These are phyloP conservation scores for Centropristis striata DNA, from an alignment of 2,113 vertebrate genomes.

Conservation along the genomic window DNA sequence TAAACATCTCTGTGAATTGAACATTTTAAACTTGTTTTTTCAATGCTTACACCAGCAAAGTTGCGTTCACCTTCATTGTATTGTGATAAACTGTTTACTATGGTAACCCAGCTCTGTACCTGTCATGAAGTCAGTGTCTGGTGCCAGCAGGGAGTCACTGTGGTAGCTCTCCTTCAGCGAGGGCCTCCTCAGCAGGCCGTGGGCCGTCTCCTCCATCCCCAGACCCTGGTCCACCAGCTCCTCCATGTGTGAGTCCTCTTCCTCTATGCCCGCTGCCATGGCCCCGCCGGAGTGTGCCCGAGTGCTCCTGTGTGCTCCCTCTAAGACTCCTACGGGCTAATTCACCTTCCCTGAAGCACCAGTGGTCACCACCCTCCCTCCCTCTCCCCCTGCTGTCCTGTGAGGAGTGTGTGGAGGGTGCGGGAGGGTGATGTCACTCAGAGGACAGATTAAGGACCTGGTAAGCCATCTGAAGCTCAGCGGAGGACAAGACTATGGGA, in stretches of 20 bases:
- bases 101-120: constrained; percentile 60
- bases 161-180: constrained; percentile 73
- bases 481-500: constrained; percentile 37
- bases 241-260: constrained; percentile 71
- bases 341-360: constrained; percentile 58
- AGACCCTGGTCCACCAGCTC: constrained; percentile 78
- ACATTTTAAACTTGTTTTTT: neutral
- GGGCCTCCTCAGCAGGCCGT: constrained; percentile 59
- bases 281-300: constrained; percentile 4
- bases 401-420: constrained; percentile 15
- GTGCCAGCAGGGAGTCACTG: constrained; percentile 77
- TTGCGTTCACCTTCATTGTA: neutral
- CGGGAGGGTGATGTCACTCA: constrained; percentile 79
- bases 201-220: constrained; percentile 76
- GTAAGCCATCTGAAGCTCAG: constrained; percentile 78
- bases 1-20: neutral
- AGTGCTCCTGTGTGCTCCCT: constrained; percentile 7
- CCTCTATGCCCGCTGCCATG: constrained; percentile 42
- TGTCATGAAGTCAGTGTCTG: constrained; percentile 83
- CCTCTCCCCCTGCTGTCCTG: constrained; percentile 19
- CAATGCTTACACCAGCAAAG: neutral
- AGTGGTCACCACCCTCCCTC: constrained; percentile 23
- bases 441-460: constrained; percentile 79
- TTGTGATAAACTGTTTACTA: no score
- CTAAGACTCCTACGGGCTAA: constrained; percentile 23